A percentile compares a stretch with the other conserved stretches of the same genome.
These are phyloP conservation scores for Galleria mellonella DNA, from an alignment of 1,140 invertebrate species.

Conservation along the genomic window DNA sequence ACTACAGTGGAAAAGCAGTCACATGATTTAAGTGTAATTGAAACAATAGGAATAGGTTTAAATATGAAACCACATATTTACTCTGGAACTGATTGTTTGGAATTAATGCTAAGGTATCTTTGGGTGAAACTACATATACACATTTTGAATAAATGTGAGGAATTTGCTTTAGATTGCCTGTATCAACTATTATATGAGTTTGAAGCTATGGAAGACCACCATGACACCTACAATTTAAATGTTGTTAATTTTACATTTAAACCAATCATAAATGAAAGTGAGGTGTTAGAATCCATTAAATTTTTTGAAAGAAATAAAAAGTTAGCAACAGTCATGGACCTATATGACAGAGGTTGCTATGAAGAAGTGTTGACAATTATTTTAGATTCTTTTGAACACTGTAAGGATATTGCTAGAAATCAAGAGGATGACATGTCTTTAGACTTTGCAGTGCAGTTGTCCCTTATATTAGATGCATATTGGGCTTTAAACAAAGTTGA, in stretches of 20 bases:
- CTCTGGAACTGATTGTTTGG: slow-evolving; percentile 38
- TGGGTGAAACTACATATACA: slow-evolving; percentile 65
- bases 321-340: slow-evolving; percentile 70
- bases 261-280: slow-evolving; percentile 46
- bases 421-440: slow-evolving; percentile 65
- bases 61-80: slow-evolving; percentile 66
- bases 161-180: slow-evolving; percentile 57
- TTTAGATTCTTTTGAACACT: slow-evolving; percentile 78
- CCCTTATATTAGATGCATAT: slow-evolving; percentile 83
- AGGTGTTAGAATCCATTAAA: slow-evolving; percentile 51
- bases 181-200: slow-evolving; percentile 65
- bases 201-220: slow-evolving; percentile 55
- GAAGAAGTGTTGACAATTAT: slow-evolving; percentile 79
- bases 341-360: slow-evolving; percentile 78
- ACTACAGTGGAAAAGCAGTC: slow-evolving; percentile 31
- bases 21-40: slow-evolving; percentile 46
- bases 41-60: slow-evolving; percentile 54
- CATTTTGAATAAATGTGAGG: slow-evolving; percentile 54
- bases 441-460: slow-evolving; percentile 74
- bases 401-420: slow-evolving; percentile 51
- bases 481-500: slow-evolving; percentile 75
- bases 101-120: slow-evolving; percentile 48
- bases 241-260: slow-evolving; percentile 61
- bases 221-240: slow-evolving; percentile 39
- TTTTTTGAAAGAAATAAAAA: slow-evolving; percentile 67